Evolutionary conservation across 2,888 invertebrate species (phyloP).

Genomic region (Cephus rjabovi): DNA sequence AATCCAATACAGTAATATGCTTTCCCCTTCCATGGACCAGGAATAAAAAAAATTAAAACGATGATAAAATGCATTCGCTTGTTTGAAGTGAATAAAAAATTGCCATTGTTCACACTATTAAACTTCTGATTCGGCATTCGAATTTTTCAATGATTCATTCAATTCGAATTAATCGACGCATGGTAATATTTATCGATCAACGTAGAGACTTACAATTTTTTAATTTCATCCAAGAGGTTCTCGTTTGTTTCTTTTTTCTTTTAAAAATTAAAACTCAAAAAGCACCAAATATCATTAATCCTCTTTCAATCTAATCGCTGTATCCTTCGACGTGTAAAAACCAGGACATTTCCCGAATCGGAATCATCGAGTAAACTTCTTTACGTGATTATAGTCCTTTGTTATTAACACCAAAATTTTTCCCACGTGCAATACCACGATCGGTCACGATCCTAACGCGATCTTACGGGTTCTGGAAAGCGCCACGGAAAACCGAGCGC

Average conservation of each 20-base stretch:
- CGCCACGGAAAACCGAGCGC: constrained; percentile 27
- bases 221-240: constrained; percentile 2
- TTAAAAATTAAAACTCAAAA: not conserved
- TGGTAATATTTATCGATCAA: not conserved
- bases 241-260: not conserved
- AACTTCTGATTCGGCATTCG: not conserved
- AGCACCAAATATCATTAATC: not conserved
- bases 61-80: no score
- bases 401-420: not conserved
- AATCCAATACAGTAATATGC: no score
- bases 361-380: not conserved
- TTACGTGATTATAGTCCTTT: not conserved
- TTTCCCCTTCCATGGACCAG: no score
- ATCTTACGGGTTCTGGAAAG: constrained; percentile 16
- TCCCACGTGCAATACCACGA: constrained; percentile 3
- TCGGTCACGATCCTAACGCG: not conserved
- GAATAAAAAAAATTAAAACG: no score
- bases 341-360: not conserved
- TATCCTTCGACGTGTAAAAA: not conserved
- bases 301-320: not conserved
- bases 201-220: constrained; percentile 1
- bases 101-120: not conserved
- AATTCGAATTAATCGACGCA: not conserved
- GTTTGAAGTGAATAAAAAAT: not conserved
- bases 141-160: not conserved